Base-by-base conservation (phyloP, 2,888 invertebrate genomes). In the Polyploca ridens region DNA sequence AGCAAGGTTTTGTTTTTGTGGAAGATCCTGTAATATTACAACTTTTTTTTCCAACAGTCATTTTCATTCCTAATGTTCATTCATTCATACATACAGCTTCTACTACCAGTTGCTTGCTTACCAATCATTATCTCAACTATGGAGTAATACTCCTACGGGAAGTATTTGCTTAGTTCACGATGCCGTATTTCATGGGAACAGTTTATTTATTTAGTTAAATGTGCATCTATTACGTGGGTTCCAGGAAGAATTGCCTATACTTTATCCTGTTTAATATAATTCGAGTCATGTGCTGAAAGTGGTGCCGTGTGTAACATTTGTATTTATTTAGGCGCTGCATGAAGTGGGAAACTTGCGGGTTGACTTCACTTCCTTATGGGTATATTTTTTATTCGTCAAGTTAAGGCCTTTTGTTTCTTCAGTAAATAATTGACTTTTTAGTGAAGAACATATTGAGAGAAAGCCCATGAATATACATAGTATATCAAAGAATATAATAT, bases 131-230 rank as follows among this genome's bases (percentile, higher is more conserved):
- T n/a, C n/a, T n/a, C n/a, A n/a, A n/a, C n/a, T n/a, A n/a, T n/a
- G n/a, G n/a, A n/a, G 0, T 8, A 54, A 8, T 19, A 10, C 16
- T 7, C 49, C 19, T 19, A 6, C 19, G 49, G 16, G 49, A 46
- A 46, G 19, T 54, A 54, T 10, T 10, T 16, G 16, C n/a, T n/a
- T 54, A 54, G 49, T 19, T 19, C 6, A 54, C 49, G 49, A 19
- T 54, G 16, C 16, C 10, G 8, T 54, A 19, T n/a, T 14, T 54
- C 19, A 54, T 54, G 16, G n/a, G n/a, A 54, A 49, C 1, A 54
- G 49, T 16, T 54, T 54, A 19, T 54, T 54, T 19, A 54, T 54
- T n/a, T n/a, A n/a, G n/a, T 54, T 16, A 19, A 54, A 54, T 54
- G 49, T n/a, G 19, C 46, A 6, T 46, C 46, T 19, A 19, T 19